A percentile compares a stretch with the other conserved stretches of the same genome.
Conservation (phyloP, 2,888 invertebrate species). For the Rotaria sp. region DNA sequence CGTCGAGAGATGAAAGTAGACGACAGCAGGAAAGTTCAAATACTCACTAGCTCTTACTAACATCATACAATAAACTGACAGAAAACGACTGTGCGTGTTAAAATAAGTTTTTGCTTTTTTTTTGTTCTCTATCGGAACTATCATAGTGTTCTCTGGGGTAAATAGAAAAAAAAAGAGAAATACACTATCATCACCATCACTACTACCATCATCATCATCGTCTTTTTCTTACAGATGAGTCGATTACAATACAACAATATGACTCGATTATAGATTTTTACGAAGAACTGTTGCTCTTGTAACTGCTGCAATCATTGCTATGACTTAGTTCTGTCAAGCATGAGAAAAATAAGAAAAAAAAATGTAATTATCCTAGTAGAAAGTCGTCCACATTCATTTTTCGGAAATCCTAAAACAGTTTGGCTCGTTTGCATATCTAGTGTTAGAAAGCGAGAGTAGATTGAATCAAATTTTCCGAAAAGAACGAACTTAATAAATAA, state of each 20-base stretch:
- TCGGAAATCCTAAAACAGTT: background rate
- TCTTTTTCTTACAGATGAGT: background rate
- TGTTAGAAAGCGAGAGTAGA: background rate
- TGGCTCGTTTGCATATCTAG: background rate
- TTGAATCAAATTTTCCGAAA: background rate
- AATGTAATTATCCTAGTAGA: background rate
- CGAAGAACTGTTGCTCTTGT: background rate
- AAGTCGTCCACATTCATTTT: background rate
- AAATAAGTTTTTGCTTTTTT: background rate
- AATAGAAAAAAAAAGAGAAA: background rate
- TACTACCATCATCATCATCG: background rate
- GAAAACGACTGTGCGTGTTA: background rate
- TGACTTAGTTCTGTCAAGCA: background rate
- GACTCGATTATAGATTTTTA: background rate
- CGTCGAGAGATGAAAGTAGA: background rate
- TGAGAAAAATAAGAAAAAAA: background rate
- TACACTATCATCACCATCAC: background rate
- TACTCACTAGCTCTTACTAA: background rate
- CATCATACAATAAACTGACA: background rate
- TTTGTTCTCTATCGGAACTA: background rate
- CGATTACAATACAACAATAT: background rate
- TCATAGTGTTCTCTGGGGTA: background rate
- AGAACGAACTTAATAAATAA: background rate
- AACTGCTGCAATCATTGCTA: background rate
- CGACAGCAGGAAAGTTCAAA: background rate